Conservation (phyloP, 2,888 invertebrate species). For the Cerastis leucographa region DNA sequence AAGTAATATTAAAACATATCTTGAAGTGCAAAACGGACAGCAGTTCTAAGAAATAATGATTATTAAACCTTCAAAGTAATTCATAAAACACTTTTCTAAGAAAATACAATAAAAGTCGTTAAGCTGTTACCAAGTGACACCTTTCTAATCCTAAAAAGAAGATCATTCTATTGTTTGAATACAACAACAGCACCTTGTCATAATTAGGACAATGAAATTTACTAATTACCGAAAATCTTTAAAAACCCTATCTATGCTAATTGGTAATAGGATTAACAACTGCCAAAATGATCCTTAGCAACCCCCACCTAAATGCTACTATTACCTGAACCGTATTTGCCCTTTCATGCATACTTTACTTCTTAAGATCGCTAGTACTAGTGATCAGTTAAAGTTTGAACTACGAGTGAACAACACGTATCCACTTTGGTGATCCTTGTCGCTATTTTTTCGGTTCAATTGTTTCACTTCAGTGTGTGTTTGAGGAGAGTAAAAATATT, state of each 20-base stretch:
- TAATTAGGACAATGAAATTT: constrained; percentile 3
- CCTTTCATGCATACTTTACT: no score
- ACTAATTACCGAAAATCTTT: constrained; percentile 14
- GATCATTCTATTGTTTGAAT: not conserved
- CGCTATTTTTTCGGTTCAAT: not conserved
- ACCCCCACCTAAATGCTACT: constrained; percentile 10
- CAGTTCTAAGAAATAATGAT: not conserved
- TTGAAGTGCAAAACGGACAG: not conserved
- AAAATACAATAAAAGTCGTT: not conserved
- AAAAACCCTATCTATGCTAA: not conserved
- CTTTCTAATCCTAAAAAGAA: constrained; percentile 3
- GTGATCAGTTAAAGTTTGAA: not conserved
- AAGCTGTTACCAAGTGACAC: not conserved
- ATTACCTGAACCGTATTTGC: not conserved
- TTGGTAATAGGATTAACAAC: constrained; percentile 6
- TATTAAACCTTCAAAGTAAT: not conserved
- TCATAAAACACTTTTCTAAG: not conserved
- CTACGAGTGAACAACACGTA: not conserved
- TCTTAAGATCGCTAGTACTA: no score
- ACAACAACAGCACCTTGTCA: not conserved
- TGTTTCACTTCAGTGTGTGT: not conserved
- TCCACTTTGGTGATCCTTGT: not conserved
- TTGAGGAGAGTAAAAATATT: not conserved
- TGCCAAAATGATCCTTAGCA: not conserved
- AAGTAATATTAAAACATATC: no score